Conservation (phyloP, 1,140 invertebrate genomes). For the Laupala kohalensis region DNA sequence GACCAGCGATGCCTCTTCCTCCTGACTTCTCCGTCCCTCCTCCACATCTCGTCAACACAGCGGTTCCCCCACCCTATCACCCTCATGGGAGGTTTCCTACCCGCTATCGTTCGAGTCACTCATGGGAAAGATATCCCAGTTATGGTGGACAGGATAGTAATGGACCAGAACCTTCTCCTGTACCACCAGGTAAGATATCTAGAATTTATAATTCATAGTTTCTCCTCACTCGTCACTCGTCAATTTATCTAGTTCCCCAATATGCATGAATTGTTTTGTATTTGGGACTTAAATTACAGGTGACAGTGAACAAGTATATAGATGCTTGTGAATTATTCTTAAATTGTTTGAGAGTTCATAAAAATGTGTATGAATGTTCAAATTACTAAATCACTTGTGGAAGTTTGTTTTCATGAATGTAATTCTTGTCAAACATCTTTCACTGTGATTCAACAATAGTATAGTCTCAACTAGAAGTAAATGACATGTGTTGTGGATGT, state of each 20-base stretch:
- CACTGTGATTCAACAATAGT: not conserved
- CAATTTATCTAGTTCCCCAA: not conserved
- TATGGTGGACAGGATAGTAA: not conserved
- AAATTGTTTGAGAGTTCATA: too few species aligned
- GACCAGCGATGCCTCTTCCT: not conserved
- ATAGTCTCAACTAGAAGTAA: not conserved
- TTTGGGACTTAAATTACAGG: not conserved
- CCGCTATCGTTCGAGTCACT: conserved; percentile 1
- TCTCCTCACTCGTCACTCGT: not conserved
- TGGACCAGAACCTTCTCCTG: not conserved
- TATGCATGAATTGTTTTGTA: not conserved
- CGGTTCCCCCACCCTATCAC: conserved; percentile 10
- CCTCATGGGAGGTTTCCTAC: not conserved
- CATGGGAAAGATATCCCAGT: conserved; percentile 3
- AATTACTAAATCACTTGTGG: not conserved
- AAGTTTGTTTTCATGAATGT: not conserved
- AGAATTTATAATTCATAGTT: not conserved
- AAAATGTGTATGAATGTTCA: not conserved
- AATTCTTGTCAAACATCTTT: not conserved
- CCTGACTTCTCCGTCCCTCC: conserved; percentile 10
- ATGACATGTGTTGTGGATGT: not conserved
- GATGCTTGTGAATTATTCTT: too few species aligned
- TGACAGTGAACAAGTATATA: not conserved
- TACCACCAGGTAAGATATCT: not conserved
- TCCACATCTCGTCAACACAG: conserved; percentile 11